Conservation (phyloP, 2,888 invertebrate genomes). For the Callinectes sapidus region DNA sequence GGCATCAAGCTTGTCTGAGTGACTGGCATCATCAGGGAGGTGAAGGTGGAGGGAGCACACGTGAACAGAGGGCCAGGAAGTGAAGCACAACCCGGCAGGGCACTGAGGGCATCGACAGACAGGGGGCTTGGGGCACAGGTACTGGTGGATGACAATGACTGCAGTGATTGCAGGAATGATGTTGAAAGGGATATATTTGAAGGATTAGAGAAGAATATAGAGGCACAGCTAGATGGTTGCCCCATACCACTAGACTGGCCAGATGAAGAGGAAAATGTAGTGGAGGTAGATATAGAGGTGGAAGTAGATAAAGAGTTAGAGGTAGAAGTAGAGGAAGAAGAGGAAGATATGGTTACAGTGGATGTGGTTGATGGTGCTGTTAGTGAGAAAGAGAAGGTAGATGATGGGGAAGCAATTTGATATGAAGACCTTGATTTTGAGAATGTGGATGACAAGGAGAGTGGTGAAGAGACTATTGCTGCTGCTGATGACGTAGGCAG, state of each 20-base stretch:
- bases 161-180: slow-evolving; percentile 53
- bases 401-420: slow-evolving; percentile 51
- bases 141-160: slow-evolving; percentile 49
- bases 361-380: slow-evolving; percentile 48
- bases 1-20: slow-evolving; percentile 42
- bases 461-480: slow-evolving; percentile 37
- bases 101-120: slow-evolving; percentile 36
- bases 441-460: slow-evolving; percentile 37
- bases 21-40: slow-evolving; percentile 32
- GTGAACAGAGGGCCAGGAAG: slow-evolving; percentile 40
- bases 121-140: slow-evolving; percentile 54
- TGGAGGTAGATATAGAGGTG: background rate
- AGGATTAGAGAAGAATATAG: slow-evolving; percentile 32
- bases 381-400: slow-evolving; percentile 61
- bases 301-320: background rate
- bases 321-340: background rate
- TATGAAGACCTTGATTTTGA: slow-evolving; percentile 47
- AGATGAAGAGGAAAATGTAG: slow-evolving; percentile 40
- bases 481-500: background rate
- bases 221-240: slow-evolving; percentile 26
- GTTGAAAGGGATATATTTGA: slow-evolving; percentile 45
- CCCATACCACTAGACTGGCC: background rate
- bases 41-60: slow-evolving; percentile 41
- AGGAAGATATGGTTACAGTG: slow-evolving; percentile 21
- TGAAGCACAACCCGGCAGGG: slow-evolving; percentile 39